Conservation (phyloP, 2,888 invertebrate species). For the Cephus pygmeus region DNA sequence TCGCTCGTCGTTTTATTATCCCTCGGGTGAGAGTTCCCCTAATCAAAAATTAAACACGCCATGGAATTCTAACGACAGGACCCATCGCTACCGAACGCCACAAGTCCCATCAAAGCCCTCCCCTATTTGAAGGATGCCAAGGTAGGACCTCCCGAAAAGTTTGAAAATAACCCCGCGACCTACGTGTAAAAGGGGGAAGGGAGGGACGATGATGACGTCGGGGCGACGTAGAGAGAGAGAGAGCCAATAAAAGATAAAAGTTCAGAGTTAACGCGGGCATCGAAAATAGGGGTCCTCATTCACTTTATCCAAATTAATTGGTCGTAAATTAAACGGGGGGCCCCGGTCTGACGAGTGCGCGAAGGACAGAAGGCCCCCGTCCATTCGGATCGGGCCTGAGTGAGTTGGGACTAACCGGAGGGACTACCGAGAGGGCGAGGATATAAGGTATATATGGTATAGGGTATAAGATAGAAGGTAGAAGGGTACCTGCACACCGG, state of each 20-base stretch:
- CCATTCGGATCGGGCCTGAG: neutral
- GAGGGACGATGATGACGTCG: neutral
- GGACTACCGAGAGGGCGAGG: neutral
- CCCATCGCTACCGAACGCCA: slow-evolving; percentile 5
- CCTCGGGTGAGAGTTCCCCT: neutral
- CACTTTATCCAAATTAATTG: slow-evolving; percentile 67
- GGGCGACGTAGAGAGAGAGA: slow-evolving; percentile 12
- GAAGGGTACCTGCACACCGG: slow-evolving; percentile 12
- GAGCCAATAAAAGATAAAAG: slow-evolving; percentile 41
- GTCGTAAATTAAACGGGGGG: slow-evolving; percentile 63
- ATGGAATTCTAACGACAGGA: neutral
- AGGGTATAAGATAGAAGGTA: slow-evolving; percentile 12
- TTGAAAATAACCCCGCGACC: neutral
- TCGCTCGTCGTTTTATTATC: neutral
- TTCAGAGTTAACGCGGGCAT: slow-evolving; percentile 62
- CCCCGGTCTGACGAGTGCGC: slow-evolving; percentile 45
- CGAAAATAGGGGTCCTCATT: slow-evolving; percentile 57
- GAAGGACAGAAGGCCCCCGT: slow-evolving; percentile 23
- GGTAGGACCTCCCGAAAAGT: slow-evolving; percentile 4
- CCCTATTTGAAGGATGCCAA: neutral
- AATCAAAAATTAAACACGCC: neutral
- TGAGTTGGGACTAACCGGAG: neutral
- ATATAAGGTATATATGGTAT: neutral
- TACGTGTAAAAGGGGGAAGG: neutral
- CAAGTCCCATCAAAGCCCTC: neutral